Base-by-base conservation (phyloP, 2,797 vertebrate genomes). In the Mionectes olivaceus region DNA sequence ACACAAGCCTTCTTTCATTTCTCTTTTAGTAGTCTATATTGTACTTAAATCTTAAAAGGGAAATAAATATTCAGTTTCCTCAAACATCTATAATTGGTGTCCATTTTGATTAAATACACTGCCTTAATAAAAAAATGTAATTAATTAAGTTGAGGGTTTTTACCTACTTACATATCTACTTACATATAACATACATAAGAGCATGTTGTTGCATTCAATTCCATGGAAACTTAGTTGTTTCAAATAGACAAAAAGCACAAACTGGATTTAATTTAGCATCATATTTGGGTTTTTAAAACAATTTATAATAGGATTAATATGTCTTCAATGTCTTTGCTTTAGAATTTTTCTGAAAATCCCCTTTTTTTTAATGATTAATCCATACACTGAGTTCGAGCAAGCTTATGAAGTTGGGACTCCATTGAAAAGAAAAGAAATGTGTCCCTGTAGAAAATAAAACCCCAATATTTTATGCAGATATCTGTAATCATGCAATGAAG, bases 221-320 rank as follows among this genome's bases (percentile, higher is more conserved):
- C 9, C 13, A 32, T 24, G 33, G 56, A 67, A 57, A 71, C 5
- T 11, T 60, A 37, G 4, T 41, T 44, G 11, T 32, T 71, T 18
- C 22, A 79, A 83, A 52, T 17, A 70, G 79, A 19, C 11, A 35
- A 78, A 69, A 64, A 55, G 2, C 13, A 87, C 22, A 87, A 76
- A 10, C 5, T 30, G 5, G 2, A 61, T 70, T 49, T 67, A 47
- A 39, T 63, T 79, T 37, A 44, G 47, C 10, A 53, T 47, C 13
- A 47, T 8, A 41, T 73, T 63, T 46, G 1, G 1, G 2, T 0
- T 10, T 25, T 67, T 5, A 2, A 32, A 61, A 49, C 44, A 53
- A 60, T 44, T 74, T 67, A 9, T 19, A 39, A 49, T 35, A 57
- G 4, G 53, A 69, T 53, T 43, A 67, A 53, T 41, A 73, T 24